Conservation (phyloP, 64 coral and sea anemone species). For the Stichodactyla helianthus region DNA sequence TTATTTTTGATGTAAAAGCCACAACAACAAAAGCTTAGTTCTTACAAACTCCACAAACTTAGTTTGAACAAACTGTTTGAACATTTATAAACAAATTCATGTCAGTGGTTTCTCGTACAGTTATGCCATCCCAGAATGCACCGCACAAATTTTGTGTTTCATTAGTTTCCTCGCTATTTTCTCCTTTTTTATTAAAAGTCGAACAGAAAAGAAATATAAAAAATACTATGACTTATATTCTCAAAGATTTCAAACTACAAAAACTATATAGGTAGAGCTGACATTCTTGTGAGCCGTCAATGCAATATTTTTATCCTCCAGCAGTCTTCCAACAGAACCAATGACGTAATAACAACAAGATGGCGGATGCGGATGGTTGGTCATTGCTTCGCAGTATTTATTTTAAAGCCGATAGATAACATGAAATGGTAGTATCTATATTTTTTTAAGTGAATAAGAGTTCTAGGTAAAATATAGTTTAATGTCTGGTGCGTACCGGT, state of each 20-base stretch:
- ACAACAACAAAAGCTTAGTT: background rate
- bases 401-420: background rate
- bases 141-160: background rate
- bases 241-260: background rate
- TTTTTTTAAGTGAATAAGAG: background rate
- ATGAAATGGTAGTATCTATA: background rate
- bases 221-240: background rate
- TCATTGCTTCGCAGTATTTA: background rate
- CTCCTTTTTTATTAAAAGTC: background rate
- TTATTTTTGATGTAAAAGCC: background rate
- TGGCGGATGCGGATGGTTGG: background rate
- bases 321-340: background rate
- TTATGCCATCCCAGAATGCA: background rate
- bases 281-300: background rate
- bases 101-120: background rate
- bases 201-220: background rate
- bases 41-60: background rate
- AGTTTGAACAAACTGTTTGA: background rate
- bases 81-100: background rate
- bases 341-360: slow-evolving; percentile 15
- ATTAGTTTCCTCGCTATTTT: background rate
- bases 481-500: background rate
- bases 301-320: background rate
- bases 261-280: background rate
- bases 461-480: background rate